phyloP scores from a whole-genome alignment of 2,797 vertebrate genomes.

The Rallus crepitans region DNA sequence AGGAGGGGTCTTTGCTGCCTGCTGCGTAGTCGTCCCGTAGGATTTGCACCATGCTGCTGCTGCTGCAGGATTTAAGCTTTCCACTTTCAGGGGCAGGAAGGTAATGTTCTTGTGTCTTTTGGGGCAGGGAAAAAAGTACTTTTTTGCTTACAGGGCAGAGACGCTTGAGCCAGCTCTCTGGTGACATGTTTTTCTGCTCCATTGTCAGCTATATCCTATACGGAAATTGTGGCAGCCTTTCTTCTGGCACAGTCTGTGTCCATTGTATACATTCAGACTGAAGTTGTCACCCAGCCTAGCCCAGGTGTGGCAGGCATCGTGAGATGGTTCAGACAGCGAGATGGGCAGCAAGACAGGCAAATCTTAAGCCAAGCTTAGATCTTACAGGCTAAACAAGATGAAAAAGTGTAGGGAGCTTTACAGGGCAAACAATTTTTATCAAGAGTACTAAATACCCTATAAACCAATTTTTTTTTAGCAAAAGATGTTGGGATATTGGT shows the following conservation, averaged over 20 bases:
- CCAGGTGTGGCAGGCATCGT: not conserved
- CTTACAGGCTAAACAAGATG: not conserved
- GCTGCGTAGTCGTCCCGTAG: not conserved
- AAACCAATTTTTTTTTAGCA: not conserved
- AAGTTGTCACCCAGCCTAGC: not conserved
- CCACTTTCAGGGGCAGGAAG: not conserved
- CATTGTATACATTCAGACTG: fast-evolving
- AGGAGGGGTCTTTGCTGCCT: not conserved
- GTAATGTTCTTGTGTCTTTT: not conserved
- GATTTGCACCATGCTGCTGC: not conserved
- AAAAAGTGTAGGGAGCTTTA: not conserved
- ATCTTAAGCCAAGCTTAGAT: not conserved
- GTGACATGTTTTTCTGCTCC: not conserved
- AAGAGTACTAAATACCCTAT: not conserved
- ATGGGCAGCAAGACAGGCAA: not conserved
- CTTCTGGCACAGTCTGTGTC: not conserved
- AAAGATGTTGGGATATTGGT: not conserved
- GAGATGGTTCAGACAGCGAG: not conserved
- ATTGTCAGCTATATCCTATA: not conserved
- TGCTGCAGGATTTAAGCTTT: not conserved
- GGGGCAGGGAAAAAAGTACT: not conserved
- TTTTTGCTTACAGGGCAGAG: not conserved
- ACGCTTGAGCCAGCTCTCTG: not conserved
- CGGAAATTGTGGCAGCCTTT: not conserved
- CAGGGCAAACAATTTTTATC: not conserved